Percentiles rank a stretch among this genome's conserved stretches.
Evolutionary conservation across 2,888 invertebrate species (phyloP).

Genomic region (Ditula angustiorana): DNA sequence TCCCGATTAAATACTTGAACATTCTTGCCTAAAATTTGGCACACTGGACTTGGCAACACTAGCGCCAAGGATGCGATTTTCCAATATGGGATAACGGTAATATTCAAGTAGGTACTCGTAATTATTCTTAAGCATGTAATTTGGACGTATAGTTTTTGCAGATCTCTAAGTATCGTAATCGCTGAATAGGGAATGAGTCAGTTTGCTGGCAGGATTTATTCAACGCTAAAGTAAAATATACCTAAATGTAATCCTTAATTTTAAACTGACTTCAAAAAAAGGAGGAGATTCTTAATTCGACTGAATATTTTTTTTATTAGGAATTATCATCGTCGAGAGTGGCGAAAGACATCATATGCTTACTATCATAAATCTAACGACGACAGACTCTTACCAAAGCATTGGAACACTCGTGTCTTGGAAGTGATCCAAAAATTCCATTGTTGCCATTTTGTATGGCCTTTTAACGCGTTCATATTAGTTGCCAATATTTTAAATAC

Average conservation of each 20-base stretch:
- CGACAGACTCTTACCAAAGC: conserved; percentile 10
- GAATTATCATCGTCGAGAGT: neutral
- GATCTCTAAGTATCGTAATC: neutral
- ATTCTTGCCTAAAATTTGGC: no score
- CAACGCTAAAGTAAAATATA: neutral
- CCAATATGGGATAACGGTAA: neutral
- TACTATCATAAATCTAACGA: conserved; percentile 21
- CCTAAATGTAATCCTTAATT: no score
- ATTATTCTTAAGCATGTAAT: neutral
- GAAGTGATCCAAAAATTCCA: conserved; percentile 29
- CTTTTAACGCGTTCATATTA: conserved; percentile 20
- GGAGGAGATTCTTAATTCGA: neutral
- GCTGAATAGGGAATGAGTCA: neutral
- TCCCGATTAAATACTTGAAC: no score
- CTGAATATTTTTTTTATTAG: neutral
- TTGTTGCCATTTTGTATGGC: conserved; percentile 5
- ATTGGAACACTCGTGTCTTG: conserved; percentile 16
- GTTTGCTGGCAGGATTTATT: neutral
- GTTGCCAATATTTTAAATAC: conserved; percentile 29
- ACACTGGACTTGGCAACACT: no score
- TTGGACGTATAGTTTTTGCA: neutral
- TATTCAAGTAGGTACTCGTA: neutral
- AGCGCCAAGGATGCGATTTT: no score
- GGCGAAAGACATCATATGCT: neutral
- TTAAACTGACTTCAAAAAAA: no score